Conservation (phyloP, 2,113 vertebrate genomes). For the Neopipo cinnamomea region DNA sequence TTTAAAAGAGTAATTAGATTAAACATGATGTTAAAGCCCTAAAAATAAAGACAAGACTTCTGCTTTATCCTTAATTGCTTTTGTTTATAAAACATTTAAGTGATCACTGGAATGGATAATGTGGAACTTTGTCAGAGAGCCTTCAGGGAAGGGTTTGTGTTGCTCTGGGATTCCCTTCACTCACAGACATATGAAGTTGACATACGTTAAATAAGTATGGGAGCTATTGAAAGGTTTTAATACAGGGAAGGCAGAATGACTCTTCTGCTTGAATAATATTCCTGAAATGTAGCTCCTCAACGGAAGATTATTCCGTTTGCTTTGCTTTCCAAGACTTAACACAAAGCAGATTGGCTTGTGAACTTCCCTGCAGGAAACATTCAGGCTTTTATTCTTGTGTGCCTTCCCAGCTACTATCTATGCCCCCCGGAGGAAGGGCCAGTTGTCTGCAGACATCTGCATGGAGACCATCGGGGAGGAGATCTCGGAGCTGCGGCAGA, state of each 20-base stretch:
- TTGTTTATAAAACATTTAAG: background rate
- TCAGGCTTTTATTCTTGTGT: background rate
- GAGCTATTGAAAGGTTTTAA: background rate
- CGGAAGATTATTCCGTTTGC: background rate
- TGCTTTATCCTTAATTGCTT: background rate
- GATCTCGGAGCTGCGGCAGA: conserved; percentile 93
- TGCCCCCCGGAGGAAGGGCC: conserved; percentile 94
- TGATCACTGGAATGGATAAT: background rate
- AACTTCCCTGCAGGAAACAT: background rate
- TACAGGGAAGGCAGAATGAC: background rate
- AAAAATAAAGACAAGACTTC: background rate
- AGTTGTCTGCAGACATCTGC: conserved; percentile 95
- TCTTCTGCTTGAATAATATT: background rate
- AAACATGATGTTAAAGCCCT: background rate
- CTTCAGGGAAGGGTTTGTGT: background rate
- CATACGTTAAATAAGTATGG: background rate
- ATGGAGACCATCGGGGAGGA: conserved; percentile 99
- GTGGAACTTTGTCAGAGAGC: background rate
- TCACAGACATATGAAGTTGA: background rate
- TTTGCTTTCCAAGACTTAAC: background rate
- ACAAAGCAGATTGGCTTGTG: background rate
- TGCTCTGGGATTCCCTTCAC: background rate
- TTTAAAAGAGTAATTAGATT: background rate
- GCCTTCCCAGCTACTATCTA: conserved; percentile 88
- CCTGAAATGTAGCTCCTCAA: fast-evolving